phyloP scores from a whole-genome alignment of 2,888 invertebrate genomes.

The Calephelis perditalis region DNA sequence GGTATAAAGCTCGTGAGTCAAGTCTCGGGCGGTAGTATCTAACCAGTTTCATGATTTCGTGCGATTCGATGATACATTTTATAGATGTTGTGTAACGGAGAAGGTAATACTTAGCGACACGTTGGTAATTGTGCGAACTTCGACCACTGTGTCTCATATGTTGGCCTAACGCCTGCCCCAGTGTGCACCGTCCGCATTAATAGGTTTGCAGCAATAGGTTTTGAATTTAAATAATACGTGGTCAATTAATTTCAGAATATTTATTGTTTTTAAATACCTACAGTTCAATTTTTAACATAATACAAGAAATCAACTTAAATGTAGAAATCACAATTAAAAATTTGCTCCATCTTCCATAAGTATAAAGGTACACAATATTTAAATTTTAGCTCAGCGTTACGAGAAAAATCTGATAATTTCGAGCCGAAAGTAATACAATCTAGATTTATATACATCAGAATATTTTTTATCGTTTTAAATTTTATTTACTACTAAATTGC shows the following conservation, averaged over 20 bases:
- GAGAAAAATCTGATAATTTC: slow-evolving; percentile 24
- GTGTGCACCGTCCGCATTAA: no score
- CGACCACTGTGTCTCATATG: no score
- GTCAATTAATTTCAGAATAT: slow-evolving; percentile 6
- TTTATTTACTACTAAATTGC: slow-evolving; percentile 18
- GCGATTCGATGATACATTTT: no score
- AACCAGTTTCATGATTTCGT: no score
- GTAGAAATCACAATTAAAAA: slow-evolving; percentile 62
- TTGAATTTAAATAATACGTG: background rate
- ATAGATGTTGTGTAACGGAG: no score
- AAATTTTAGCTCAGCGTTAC: slow-evolving; percentile 5
- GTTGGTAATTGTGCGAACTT: no score
- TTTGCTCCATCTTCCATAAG: slow-evolving; percentile 12
- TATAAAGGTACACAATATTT: background rate
- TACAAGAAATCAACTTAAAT: slow-evolving; percentile 58
- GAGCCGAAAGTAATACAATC: slow-evolving; percentile 36
- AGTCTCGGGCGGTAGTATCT: no score
- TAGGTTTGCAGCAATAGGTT: background rate
- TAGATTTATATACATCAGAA: slow-evolving; percentile 29
- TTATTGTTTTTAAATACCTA: slow-evolving; percentile 52
- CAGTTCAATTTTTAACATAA: slow-evolving; percentile 53
- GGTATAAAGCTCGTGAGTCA: no score
- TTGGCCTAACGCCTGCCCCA: no score
- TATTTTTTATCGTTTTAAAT: slow-evolving; percentile 9
- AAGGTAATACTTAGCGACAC: no score